These are phyloP conservation scores for Cheilosia pagana DNA, from an alignment of 2,888 invertebrate species.

Conservation along the genomic window DNA sequence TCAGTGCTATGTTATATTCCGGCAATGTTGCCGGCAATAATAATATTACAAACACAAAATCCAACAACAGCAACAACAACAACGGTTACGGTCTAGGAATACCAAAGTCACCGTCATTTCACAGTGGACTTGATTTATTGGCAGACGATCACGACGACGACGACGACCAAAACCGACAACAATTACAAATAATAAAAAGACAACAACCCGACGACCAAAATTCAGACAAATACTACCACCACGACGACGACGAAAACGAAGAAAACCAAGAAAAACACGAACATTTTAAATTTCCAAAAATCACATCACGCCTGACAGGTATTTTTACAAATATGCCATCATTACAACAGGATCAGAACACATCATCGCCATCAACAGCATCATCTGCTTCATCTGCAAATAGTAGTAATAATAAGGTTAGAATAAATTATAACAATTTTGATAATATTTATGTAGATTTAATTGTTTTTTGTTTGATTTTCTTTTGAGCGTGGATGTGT, in stretches of 20 bases:
- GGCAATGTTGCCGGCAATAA: conserved; percentile 81
- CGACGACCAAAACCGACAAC: conserved; percentile 72
- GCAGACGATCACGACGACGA: conserved; percentile 84
- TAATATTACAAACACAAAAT: conserved; percentile 73
- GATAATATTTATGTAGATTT: conserved; percentile 9
- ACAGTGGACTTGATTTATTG: conserved; percentile 92
- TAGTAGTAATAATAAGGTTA: conserved; percentile 74
- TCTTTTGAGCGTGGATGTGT: conserved; percentile 6
- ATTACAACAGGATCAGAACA: conserved; percentile 76
- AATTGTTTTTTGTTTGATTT: conserved; percentile 21
- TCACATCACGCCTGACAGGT: conserved; percentile 78
- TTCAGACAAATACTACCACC: conserved; percentile 37
- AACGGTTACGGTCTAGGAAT: conserved; percentile 86
- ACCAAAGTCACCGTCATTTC: conserved; percentile 94
- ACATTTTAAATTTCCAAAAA: conserved; percentile 74
- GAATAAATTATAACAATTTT: conserved; percentile 45
- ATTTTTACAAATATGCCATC: conserved; percentile 80
- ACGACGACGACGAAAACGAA: conserved; percentile 35
- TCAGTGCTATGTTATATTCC: conserved; percentile 84
- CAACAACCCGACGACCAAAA: conserved; percentile 43
- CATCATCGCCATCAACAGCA: conserved; percentile 71
- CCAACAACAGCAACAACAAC: conserved; percentile 83
- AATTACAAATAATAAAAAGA: conserved; percentile 42
- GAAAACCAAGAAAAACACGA: conserved; percentile 46
- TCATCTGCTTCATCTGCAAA: conserved; percentile 77